Evolutionary conservation across 2,797 vertebrate species (phyloP), one percentile per base, ranked within the genome.

Genomic region (Novumbra hubbsi): DNA sequence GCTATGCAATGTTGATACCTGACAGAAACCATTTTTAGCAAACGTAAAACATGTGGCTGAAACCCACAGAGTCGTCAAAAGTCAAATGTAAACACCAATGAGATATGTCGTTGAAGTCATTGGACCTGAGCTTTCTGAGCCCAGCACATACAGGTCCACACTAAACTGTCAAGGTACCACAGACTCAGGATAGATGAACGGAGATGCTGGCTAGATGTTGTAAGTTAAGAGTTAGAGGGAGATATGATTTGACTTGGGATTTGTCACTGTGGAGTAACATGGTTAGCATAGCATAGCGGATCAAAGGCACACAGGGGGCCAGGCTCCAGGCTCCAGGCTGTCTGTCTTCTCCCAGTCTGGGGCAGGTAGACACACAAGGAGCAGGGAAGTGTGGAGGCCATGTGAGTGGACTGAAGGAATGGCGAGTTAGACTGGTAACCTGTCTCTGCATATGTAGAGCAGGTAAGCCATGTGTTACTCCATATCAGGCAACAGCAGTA

Each of bases 181-280:
- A 75, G 49, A 32, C 41, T 38, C 63, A 45, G 49, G 70, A 67
- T 21, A 41, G 49, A 60, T n/a, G 0, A 12, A 11, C 2, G n/a
- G 3, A 45, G 41, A 14, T 45, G 41, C 14, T 45, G 7, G 41
- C 41, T 45, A 45, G 41, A 45, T 45, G 21, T 21, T 5, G 21
- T 8, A 24, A 55, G 19, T 55, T 55, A 55, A 15, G 5, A n/a
- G 45, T 71, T 48, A 34, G 48, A 71, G 64, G 70, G 70, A 66
- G 48, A 71, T 34, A 67, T 57, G 69, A 76, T 57, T 63, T 71
- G 32, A 71, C 52, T 71, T 71, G 32, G 52, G 45, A 32, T 76
- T 30, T 21, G 48, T 32, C 21, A 55, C 69, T 55, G 63, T 45
- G 50, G 57, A 60, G 55, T 60, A 60, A 45, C 32, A 66, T 57